Base-by-base conservation (phyloP, 35 echinoderm and acorn worm genomes). In the Apostichopus japonicus region DNA sequence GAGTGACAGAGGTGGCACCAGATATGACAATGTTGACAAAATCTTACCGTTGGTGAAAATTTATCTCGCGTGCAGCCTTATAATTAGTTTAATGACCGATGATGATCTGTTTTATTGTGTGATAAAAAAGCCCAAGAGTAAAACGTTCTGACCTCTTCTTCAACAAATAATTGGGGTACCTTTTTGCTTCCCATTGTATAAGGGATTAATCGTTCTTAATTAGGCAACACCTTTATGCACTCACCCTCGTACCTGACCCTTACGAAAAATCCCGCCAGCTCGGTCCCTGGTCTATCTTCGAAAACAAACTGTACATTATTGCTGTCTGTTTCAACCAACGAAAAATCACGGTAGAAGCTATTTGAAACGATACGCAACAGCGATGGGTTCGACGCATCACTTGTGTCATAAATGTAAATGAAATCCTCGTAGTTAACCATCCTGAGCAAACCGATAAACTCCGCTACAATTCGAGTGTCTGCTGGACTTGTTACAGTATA, bases 401-500 rank as follows among this genome's bases (percentile, higher is more conserved):
- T 13, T 14, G 2, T 83, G 79, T 83, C 79, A 54, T 83, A 83
- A 13, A 83, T 83, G 79, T 54, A 83, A 10, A 83, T 6, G 54
- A 52, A 83, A 51, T 83, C 79, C 6, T 83, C 79, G 19, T 54
- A 83, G 44, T 13, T 14, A 55, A 54, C n/a, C 9, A 83, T 14
- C 1, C 17, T 7, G 2, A 83, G 54, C 33, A 8, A 53, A 13
- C 24, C 24, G 8, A 83, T 33, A 53, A 83, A 83, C 54, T 83
- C 79, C 9, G 54, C 24, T 2, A 83, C 52, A 54, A 83, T 83
- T 33, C 5, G 14, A 7, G 79, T 83, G 79, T 83, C 15, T 10
- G 0, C 22, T 24, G 77, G 77, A 79, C 77, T 79, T 14, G 13
- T 79, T 22, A 79, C 77, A 4, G 4, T 22, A 22, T 79, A 79